Conservation (phyloP, 2,113 vertebrate species). For the Pogona vitticeps region DNA sequence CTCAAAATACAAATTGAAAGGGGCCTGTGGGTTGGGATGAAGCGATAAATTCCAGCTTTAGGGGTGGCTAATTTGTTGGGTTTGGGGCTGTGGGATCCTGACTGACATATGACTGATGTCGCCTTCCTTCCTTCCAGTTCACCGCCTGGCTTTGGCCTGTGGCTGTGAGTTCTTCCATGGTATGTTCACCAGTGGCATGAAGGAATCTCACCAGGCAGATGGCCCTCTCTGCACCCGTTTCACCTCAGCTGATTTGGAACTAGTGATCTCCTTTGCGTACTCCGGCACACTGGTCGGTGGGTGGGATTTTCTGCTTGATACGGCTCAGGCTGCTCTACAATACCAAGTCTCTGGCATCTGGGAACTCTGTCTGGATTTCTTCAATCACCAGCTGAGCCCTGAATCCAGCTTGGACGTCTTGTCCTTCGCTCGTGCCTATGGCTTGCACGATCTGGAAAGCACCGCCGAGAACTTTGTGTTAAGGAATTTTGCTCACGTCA, state of each 20-base stretch:
- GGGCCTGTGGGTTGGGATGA: neutral
- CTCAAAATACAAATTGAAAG: neutral
- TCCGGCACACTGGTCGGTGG: conserved; percentile 76
- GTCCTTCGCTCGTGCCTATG: conserved; percentile 81
- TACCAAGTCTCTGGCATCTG: conserved; percentile 86
- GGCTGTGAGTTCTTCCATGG: conserved; percentile 90
- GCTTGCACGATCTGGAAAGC: conserved; percentile 75
- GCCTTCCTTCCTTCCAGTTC: conserved; percentile 73
- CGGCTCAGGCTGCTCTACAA: conserved; percentile 82
- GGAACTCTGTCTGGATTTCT: conserved; percentile 81
- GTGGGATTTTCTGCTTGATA: conserved; percentile 84
- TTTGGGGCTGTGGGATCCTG: neutral
- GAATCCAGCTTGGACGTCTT: conserved; percentile 81
- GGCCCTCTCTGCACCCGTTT: conserved; percentile 70
- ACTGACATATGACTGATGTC: neutral
- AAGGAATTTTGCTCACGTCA: conserved; percentile 83
- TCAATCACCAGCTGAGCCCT: conserved; percentile 76
- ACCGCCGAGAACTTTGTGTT: conserved; percentile 82
- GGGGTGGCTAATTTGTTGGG: neutral
- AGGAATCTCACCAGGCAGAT: conserved; percentile 76
- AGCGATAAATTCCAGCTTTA: neutral
- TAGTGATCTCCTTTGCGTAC: conserved; percentile 85
- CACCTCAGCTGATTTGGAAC: conserved; percentile 73
- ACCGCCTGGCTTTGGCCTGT: conserved; percentile 85
- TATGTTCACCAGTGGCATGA: conserved; percentile 92